Percentiles rank a stretch among this genome's conserved stretches.
Evolutionary conservation across 2,113 vertebrate species (phyloP).

Genomic region (Catharus fuscescens): DNA sequence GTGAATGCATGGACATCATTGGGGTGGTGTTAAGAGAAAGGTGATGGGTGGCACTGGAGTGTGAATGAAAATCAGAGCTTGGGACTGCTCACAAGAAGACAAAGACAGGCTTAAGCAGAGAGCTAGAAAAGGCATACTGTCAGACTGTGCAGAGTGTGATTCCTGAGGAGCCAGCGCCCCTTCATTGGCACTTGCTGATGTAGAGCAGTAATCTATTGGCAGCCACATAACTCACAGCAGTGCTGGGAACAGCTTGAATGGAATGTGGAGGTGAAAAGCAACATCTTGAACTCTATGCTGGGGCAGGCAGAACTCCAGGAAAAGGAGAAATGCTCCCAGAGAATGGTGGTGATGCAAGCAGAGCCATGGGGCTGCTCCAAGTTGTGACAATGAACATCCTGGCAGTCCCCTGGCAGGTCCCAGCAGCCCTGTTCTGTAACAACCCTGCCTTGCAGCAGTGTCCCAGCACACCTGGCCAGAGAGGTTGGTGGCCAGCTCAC

Average conservation of each 20-base stretch:
- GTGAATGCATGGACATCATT: fast-evolving
- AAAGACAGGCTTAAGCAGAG: not conserved
- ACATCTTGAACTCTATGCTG: not conserved
- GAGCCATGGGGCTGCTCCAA: not conserved
- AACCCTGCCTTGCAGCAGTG: not conserved
- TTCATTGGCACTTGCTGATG: not conserved
- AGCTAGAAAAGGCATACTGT: not conserved
- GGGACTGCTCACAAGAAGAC: not conserved
- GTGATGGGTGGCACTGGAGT: not conserved
- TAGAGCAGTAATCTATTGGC: not conserved
- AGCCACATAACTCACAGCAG: not conserved
- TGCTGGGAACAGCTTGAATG: not conserved
- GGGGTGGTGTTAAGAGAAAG: not conserved
- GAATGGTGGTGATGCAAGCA: not conserved
- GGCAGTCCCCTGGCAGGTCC: not conserved
- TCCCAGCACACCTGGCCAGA: fast-evolving
- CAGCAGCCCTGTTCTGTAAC: not conserved
- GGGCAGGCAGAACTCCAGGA: not conserved
- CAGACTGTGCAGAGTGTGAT: not conserved
- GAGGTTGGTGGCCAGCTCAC: not conserved
- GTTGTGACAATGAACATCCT: not conserved
- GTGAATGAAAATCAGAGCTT: not conserved
- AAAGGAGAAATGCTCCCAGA: not conserved
- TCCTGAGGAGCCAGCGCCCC: not conserved
- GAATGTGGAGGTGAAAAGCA: not conserved